phyloP scores from a whole-genome alignment of 2,888 invertebrate species.

The Microdon myrmicae region DNA sequence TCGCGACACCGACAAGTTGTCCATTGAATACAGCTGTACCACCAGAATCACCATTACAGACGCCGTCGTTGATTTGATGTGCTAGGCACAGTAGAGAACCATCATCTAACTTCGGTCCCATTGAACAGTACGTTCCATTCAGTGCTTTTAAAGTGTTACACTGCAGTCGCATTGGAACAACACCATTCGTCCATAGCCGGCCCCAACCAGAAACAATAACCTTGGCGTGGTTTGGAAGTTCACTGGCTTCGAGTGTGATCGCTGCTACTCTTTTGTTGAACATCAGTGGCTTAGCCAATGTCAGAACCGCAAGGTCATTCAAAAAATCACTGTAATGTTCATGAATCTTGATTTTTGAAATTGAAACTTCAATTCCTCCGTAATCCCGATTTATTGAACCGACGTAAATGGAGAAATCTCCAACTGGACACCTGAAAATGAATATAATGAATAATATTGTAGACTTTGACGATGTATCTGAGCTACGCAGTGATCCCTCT shows the following conservation, averaged over 20 bases:
- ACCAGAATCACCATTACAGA: constrained; percentile 58
- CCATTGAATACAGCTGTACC: constrained; percentile 57
- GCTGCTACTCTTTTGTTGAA: constrained; percentile 53
- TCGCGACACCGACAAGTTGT: constrained; percentile 57
- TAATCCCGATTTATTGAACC: constrained; percentile 55
- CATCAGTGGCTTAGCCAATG: constrained; percentile 49
- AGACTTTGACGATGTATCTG: background rate
- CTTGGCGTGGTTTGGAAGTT: constrained; percentile 53
- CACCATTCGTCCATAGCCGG: constrained; percentile 55
- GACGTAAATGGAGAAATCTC: constrained; percentile 55
- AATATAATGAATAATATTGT: background rate
- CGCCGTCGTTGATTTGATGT: constrained; percentile 50
- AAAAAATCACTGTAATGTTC: constrained; percentile 55
- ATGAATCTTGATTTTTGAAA: constrained; percentile 55
- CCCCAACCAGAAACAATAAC: constrained; percentile 63
- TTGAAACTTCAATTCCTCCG: constrained; percentile 54
- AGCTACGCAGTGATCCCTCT: constrained; percentile 44
- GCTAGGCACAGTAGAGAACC: constrained; percentile 59
- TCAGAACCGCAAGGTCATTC: constrained; percentile 61
- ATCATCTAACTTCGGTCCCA: constrained; percentile 47
- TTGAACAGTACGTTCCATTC: constrained; percentile 54
- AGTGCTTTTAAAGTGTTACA: constrained; percentile 55
- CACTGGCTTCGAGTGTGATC: constrained; percentile 55
- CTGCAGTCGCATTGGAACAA: constrained; percentile 56
- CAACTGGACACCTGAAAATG: constrained; percentile 53